Percentiles rank a stretch among this genome's conserved stretches.
phyloP scores from a whole-genome alignment of 2,113 vertebrate species.

The Nematolebias whitei region DNA sequence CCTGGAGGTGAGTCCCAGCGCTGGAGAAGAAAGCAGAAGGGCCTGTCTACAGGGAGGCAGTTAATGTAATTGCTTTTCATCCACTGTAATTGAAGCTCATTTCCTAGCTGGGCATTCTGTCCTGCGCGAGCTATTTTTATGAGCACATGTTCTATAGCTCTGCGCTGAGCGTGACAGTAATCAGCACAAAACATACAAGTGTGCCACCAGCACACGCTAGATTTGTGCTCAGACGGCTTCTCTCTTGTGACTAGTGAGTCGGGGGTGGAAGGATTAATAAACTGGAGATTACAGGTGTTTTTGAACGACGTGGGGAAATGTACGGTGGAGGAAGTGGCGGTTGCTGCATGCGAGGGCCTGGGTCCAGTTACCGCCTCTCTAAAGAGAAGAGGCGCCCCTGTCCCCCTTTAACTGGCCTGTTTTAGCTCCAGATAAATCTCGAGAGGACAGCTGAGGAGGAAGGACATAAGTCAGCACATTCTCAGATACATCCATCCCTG shows the following conservation, averaged over 20 bases:
- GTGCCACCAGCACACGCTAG: constrained; percentile 1
- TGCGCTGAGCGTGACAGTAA: constrained; percentile 29
- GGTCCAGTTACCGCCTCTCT: constrained; percentile 64
- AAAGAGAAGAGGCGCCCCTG: constrained; percentile 54
- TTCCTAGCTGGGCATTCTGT: constrained; percentile 57
- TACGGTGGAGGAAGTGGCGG: constrained; percentile 28
- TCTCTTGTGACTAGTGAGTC: constrained; percentile 43
- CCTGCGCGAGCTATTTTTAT: constrained; percentile 66
- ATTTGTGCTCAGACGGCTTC: constrained; percentile 28
- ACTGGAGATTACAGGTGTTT: constrained; percentile 56
- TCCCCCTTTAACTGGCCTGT: constrained; percentile 53
- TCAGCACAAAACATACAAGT: constrained; percentile 18
- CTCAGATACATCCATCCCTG: constrained; percentile 55
- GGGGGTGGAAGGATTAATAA: constrained; percentile 40
- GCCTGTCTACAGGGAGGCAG: constrained; percentile 56
- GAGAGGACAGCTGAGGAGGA: constrained; percentile 70
- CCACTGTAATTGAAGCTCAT: constrained; percentile 74
- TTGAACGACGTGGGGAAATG: constrained; percentile 28
- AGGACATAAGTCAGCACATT: constrained; percentile 75
- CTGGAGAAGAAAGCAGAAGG: constrained; percentile 46
- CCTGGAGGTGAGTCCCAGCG: constrained; percentile 61
- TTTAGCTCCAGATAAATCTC: constrained; percentile 79
- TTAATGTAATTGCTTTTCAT: constrained; percentile 77
- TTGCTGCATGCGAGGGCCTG: constrained; percentile 11
- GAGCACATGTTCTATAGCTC: constrained; percentile 52